Evolutionary conservation across 2,888 invertebrate genomes (phyloP).

Genomic region (Coelinius sp.): DNA sequence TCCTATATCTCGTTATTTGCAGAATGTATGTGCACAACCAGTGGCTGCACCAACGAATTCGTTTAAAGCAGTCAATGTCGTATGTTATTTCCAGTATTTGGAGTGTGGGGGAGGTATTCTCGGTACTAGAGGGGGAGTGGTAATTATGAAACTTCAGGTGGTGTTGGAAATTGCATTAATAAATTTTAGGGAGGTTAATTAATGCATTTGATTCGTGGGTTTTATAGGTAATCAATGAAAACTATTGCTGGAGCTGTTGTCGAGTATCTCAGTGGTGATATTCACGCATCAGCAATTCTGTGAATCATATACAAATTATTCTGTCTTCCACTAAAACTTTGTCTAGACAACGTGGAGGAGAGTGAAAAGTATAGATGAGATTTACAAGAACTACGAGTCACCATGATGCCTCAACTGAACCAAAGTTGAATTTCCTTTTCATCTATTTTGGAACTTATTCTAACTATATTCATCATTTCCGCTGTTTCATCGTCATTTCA

Average conservation of each 20-base stretch:
- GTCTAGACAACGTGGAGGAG: neutral
- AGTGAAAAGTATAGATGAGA: neutral
- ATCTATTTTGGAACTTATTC: conserved; percentile 20
- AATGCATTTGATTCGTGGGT: neutral
- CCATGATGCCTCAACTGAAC: neutral
- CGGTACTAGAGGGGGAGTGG: neutral
- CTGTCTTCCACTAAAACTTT: neutral
- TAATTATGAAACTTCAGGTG: neutral
- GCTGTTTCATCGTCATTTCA: conserved; percentile 25
- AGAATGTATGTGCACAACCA: neutral
- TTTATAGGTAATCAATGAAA: neutral
- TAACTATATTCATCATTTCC: neutral
- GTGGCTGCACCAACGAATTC: neutral
- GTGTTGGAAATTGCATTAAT: neutral
- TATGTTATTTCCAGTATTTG: conserved; percentile 5
- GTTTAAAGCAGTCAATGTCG: neutral
- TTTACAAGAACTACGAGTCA: neutral
- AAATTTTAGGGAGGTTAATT: neutral
- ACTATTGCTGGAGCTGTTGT: neutral
- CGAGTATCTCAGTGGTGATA: too few species aligned
- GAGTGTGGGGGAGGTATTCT: neutral
- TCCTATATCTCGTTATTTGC: conserved; percentile 12
- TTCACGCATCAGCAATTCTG: neutral
- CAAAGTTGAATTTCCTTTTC: conserved; percentile 52
- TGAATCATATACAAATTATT: neutral